phyloP scores from a whole-genome alignment of 2,888 invertebrate genomes.

The Macaria notata region DNA sequence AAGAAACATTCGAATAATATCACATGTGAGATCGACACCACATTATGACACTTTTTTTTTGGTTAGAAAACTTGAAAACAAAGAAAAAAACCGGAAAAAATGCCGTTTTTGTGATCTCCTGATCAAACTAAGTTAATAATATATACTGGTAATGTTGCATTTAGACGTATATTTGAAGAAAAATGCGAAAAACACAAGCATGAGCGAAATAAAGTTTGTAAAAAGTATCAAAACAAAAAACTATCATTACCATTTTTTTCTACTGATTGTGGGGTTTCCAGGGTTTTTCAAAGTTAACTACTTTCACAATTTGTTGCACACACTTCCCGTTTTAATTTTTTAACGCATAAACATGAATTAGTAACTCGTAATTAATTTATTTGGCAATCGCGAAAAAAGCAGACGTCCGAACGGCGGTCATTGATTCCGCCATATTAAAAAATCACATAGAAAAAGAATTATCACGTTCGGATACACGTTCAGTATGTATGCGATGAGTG shows the following conservation, averaged over 20 bases:
- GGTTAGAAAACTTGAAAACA: slow-evolving; percentile 78
- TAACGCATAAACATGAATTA: slow-evolving; percentile 53
- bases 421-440: slow-evolving; percentile 81
- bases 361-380: slow-evolving; percentile 49
- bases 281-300: slow-evolving; percentile 24
- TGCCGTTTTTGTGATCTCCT: slow-evolving; percentile 44
- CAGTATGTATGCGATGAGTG: too few relatives aligned
- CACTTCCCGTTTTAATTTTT: slow-evolving; percentile 47
- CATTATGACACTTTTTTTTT: slow-evolving; percentile 74
- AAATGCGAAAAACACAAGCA: slow-evolving; percentile 57
- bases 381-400: slow-evolving; percentile 59
- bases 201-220: slow-evolving; percentile 69
- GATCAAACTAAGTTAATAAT: slow-evolving; percentile 16
- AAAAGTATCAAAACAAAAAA: slow-evolving; percentile 84
- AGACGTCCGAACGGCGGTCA: slow-evolving; percentile 77
- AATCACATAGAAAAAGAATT: slow-evolving; percentile 64
- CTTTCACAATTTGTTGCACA: slow-evolving; percentile 38
- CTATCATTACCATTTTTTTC: slow-evolving; percentile 81
- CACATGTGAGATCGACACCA: slow-evolving; percentile 73
- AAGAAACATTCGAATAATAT: slow-evolving; percentile 60
- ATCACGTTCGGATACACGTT: slow-evolving; percentile 45
- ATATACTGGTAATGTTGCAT: slow-evolving; percentile 27
- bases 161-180: slow-evolving; percentile 36
- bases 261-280: slow-evolving; percentile 43
- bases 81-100: slow-evolving; percentile 70